Evolutionary conservation across 2,113 vertebrate species (phyloP), one percentile per base, ranked within the genome.

Genomic region (Centropristis striata): DNA sequence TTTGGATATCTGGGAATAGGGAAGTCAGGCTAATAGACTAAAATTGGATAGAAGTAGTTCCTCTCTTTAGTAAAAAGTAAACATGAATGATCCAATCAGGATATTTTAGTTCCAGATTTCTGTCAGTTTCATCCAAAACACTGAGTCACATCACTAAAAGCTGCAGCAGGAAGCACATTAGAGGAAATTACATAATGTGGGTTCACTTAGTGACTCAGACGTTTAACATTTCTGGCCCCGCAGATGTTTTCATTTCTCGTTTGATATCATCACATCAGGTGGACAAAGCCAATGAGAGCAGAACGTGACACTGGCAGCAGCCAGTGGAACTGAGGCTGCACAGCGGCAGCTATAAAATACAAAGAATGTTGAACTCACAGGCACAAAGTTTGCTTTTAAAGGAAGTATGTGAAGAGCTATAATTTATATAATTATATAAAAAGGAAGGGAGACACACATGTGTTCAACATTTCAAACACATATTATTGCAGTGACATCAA

Each of bases 151-250:
- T 59, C 58, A 23, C 53, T 37, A 27, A 37, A 42, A 49, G 50
- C 64, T 28, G 39, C n/a, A 64, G 61, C 2, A 51, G 75, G 63
- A 69, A 71, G 67, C 46, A 39, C 61, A 71, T 64, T 57, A 57
- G 58, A 47, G 41, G 23, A 58, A 81, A 73, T 39, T 49, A 63
- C 54, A 61, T 61, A 68, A 76, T 64, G 68, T 50, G 37, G 55
- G 50, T 64, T 44, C 58, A 74, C 5, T 70, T 42, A 65, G 71
- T 72, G 80, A 86, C 49, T 86, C 80, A 86, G 59, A 71, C 20
- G 7, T 72, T 75, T 44, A 71, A 51, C 61, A 67, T 60, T 42
- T 54, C 27, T 20, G 57, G 42, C 25, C 71, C 53, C 13, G 66
- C 71, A 72, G 75, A 59, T 78, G 74, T 58, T 79, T 49, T 37